Conservation (phyloP, 2,113 vertebrate genomes). For the Psammodynastes pulverulentus region DNA sequence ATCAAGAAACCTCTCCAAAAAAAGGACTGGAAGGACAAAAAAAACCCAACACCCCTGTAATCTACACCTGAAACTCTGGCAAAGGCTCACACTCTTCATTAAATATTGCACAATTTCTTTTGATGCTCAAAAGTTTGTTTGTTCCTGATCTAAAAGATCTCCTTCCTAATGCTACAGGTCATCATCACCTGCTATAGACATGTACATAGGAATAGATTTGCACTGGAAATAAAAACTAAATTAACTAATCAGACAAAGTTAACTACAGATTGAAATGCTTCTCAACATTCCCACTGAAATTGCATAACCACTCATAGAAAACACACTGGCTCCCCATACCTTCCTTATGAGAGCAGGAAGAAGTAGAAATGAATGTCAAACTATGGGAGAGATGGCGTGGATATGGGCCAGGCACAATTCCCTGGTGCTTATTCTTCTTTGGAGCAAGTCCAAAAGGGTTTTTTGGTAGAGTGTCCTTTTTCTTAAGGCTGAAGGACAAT, state of each 20-base stretch:
- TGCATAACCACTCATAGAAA: neutral
- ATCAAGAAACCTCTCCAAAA: neutral
- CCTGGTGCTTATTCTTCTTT: neutral
- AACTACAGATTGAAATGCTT: neutral
- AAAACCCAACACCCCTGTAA: neutral
- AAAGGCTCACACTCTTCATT: neutral
- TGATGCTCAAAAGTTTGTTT: neutral
- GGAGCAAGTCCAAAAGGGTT: neutral
- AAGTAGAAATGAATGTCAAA: neutral
- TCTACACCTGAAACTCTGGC: neutral
- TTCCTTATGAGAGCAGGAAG: neutral
- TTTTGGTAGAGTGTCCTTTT: neutral
- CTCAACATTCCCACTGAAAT: neutral
- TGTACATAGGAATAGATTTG: neutral
- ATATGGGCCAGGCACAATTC: no score
- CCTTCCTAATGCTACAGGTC: neutral
- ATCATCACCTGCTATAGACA: neutral
- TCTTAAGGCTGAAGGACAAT: neutral
- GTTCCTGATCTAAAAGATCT: neutral
- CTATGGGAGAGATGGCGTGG: no score
- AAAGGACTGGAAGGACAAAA: neutral
- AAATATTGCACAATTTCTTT: neutral
- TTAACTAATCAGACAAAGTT: neutral
- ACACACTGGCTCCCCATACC: neutral
- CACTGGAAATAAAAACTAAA: neutral